Evolutionary conservation across 2,113 vertebrate genomes (phyloP).

Genomic region (human): GRCh38 chr3:291501-292000

Average conservation of each 20-base stretch:
- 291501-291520: neutral
- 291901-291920: neutral
- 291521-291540: neutral
- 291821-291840: slow-evolving; percentile 48
- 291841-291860: slow-evolving; percentile 48
- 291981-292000: neutral
- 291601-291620: neutral
- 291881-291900: slow-evolving; percentile 37
- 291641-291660: neutral
- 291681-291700: neutral
- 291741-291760: neutral
- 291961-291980: neutral
- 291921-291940: neutral
- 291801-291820: neutral
- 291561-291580: neutral
- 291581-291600: neutral
- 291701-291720: neutral
- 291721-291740: neutral
- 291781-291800: slow-evolving; percentile 37
- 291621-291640: neutral
- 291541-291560: neutral
- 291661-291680: neutral
- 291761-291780: slow-evolving; percentile 61
- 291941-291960: neutral
- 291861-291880: neutral